Evolutionary conservation across 2,888 invertebrate species (phyloP).

Genomic region (Apantesis nais): DNA sequence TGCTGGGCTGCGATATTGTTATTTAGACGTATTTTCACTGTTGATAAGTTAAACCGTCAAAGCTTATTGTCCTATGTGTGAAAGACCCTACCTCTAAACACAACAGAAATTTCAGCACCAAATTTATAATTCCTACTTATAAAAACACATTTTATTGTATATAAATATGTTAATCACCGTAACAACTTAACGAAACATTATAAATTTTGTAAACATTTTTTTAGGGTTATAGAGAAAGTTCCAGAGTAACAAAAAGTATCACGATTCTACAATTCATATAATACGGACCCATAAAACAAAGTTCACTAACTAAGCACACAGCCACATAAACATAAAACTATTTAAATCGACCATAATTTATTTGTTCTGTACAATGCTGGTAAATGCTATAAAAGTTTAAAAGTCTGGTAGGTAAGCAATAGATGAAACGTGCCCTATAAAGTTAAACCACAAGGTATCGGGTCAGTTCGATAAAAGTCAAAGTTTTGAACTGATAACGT

Average conservation of each 20-base stretch:
- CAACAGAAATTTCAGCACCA: too few species aligned
- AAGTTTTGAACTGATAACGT: slow-evolving; percentile 39
- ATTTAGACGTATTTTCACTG: too few species aligned
- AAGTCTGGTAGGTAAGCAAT: background rate
- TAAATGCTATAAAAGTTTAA: background rate
- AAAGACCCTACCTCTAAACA: too few species aligned
- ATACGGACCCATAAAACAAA: background rate
- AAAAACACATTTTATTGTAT: too few species aligned
- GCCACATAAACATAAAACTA: background rate
- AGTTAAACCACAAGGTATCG: background rate
- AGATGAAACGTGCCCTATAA: background rate
- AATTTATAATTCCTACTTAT: too few species aligned
- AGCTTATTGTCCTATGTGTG: too few species aligned
- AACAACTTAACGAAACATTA: too few species aligned
- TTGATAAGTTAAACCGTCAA: too few species aligned
- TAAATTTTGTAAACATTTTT: background rate
- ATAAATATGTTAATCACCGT: too few species aligned
- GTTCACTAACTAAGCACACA: background rate
- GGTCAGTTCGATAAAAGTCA: slow-evolving; percentile 24
- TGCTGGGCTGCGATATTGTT: too few species aligned
- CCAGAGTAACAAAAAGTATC: background rate
- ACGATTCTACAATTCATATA: slow-evolving; percentile 1
- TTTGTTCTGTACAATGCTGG: background rate
- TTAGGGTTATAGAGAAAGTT: background rate
- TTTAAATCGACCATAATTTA: background rate